These are phyloP conservation scores for Oryzias curvinotus DNA, from an alignment of 2,113 vertebrate species.

Conservation along the genomic window DNA sequence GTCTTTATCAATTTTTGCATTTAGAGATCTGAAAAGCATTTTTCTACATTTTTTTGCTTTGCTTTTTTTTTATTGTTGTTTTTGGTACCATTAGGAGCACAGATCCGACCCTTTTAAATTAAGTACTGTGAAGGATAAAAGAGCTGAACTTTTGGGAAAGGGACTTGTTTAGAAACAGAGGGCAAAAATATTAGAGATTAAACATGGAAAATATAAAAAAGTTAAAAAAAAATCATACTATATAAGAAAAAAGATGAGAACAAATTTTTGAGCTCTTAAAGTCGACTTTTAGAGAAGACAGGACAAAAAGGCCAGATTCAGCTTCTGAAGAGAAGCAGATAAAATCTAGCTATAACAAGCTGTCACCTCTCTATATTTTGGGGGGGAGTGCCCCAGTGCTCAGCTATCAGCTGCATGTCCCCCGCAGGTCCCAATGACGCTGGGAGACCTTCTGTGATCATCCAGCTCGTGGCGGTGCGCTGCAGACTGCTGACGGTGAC, in stretches of 20 bases:
- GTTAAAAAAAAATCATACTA: background rate
- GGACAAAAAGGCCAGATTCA: slow-evolving; percentile 34
- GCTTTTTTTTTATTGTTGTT: too few species aligned
- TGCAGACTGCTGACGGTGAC: slow-evolving; percentile 61
- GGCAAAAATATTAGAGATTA: too few species aligned
- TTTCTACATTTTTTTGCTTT: too few species aligned
- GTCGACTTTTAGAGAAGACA: slow-evolving; percentile 1
- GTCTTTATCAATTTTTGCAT: too few species aligned
- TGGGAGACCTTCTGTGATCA: slow-evolving; percentile 64
- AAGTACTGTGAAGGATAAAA: background rate
- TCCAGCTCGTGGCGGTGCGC: slow-evolving; percentile 26
- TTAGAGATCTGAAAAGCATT: too few species aligned
- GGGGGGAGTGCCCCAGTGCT: slow-evolving; percentile 52
- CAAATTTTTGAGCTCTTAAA: slow-evolving; percentile 2
- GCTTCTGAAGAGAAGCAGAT: slow-evolving; percentile 39
- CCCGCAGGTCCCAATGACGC: slow-evolving; percentile 44
- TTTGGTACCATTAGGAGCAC: too few species aligned
- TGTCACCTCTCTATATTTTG: slow-evolving; percentile 38
- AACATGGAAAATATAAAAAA: too few species aligned
- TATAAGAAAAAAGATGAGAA: background rate
- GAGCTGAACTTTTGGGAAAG: too few species aligned
- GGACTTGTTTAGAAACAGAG: too few species aligned
- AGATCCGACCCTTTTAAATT: too few species aligned
- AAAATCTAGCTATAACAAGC: slow-evolving; percentile 52
- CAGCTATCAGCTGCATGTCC: slow-evolving; percentile 51